Evolutionary conservation across 1,140 invertebrate genomes (phyloP).

Genomic region (Oncopeltus fasciatus): DNA sequence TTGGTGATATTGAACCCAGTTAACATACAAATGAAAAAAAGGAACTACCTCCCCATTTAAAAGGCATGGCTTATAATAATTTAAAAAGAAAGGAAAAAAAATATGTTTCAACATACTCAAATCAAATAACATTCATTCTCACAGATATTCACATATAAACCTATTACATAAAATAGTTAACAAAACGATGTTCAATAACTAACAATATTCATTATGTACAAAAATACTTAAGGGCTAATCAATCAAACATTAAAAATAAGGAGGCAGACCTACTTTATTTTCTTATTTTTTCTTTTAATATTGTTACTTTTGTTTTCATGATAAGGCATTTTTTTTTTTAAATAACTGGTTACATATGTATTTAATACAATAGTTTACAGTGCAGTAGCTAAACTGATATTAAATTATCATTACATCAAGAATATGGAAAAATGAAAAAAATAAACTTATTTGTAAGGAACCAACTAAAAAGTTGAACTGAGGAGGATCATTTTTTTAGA

Average conservation of each 20-base stretch:
- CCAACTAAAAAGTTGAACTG: no score
- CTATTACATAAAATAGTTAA: not conserved
- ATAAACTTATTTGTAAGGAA: no score
- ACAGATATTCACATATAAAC: not conserved
- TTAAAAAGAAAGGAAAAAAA: not conserved
- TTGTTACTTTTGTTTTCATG: no score
- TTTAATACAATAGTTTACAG: no score
- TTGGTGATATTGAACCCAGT: no score
- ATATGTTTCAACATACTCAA: not conserved
- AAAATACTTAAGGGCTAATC: not conserved
- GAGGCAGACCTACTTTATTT: not conserved
- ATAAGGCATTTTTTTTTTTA: no score
- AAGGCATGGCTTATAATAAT: not conserved
- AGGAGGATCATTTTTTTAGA: no score
- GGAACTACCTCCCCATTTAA: not conserved
- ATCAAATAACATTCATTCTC: not conserved
- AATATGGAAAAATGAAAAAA: no score
- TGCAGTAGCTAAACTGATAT: no score
- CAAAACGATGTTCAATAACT: not conserved
- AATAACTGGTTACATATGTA: no score
- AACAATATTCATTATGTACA: not conserved
- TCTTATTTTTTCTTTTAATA: no score
- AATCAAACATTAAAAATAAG: not conserved
- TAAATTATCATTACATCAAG: no score
- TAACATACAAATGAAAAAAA: not conserved